These are phyloP conservation scores for Apeira syringaria DNA, from an alignment of 2,888 invertebrate species.

Conservation along the genomic window DNA sequence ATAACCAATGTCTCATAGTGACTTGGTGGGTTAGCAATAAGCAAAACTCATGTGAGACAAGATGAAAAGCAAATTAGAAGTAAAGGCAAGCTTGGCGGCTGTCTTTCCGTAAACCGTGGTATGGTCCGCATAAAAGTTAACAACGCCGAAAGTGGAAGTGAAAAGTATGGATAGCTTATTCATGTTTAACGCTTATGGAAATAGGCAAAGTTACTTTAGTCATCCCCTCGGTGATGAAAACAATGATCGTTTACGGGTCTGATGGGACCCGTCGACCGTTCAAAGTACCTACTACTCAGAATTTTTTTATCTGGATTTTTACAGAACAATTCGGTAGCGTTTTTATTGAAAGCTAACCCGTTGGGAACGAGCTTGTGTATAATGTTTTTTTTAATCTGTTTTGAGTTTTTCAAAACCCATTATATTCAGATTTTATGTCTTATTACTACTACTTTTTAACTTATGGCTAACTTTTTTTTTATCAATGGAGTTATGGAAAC, in stretches of 20 bases:
- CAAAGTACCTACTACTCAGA: no score
- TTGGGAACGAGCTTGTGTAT: neutral
- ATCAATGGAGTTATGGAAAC: no score
- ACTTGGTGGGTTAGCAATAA: no score
- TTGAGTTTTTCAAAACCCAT: no score
- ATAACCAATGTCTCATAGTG: no score
- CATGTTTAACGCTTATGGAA: constrained; percentile 25
- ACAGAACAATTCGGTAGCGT: constrained; percentile 9
- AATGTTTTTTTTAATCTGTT: no score
- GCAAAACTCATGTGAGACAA: no score
- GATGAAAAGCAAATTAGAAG: no score
- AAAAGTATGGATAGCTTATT: constrained; percentile 34
- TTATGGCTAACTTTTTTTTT: no score
- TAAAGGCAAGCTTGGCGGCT: neutral
- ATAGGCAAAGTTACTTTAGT: constrained; percentile 22
- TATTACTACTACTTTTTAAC: no score
- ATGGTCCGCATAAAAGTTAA: constrained; percentile 44
- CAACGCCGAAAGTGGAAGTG: constrained; percentile 34
- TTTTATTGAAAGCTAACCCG: constrained; percentile 16
- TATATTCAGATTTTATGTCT: no score
- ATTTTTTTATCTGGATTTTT: no score
- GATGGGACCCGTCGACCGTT: constrained; percentile 9
- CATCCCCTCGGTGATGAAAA: constrained; percentile 19
- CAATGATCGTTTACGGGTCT: constrained; percentile 20
- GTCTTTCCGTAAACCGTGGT: constrained; percentile 21